phyloP scores from a whole-genome alignment of 2,113 vertebrate genomes.

The Prolemur simus region DNA sequence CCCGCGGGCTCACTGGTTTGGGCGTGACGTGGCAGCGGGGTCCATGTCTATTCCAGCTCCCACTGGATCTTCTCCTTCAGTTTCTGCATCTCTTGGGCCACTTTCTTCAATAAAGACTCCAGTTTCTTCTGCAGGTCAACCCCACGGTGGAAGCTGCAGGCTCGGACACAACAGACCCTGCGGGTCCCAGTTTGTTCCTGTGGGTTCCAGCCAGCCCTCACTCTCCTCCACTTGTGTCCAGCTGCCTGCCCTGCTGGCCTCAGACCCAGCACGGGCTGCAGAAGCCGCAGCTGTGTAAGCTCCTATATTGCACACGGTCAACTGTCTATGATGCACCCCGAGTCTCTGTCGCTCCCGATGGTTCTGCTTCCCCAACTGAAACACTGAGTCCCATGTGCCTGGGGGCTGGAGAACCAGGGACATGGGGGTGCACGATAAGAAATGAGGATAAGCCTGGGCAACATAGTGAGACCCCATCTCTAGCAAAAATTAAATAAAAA shows the following conservation, averaged over 20 bases:
- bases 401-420: not conserved
- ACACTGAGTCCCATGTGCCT: not conserved
- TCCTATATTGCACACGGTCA: not conserved
- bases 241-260: not conserved
- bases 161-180: fast-evolving
- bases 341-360: fast-evolving
- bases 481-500: too few species aligned
- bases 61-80: not conserved
- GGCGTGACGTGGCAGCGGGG: not conserved
- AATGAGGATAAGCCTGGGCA: not conserved
- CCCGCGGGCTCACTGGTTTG: too few species aligned
- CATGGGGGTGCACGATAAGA: not conserved
- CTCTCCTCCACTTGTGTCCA: not conserved
- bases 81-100: not conserved
- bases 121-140: not conserved
- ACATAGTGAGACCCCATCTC: too few species aligned
- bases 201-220: not conserved
- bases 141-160: not conserved
- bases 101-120: not conserved
- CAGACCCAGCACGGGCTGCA: not conserved
- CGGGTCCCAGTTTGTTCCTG: fast-evolving
- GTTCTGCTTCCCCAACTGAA: not conserved
- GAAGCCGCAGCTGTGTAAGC: not conserved
- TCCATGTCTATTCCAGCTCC: not conserved
- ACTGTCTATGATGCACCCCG: not conserved